Evolutionary conservation across 1,140 invertebrate genomes (phyloP), one percentile per base, ranked within the genome.

Genomic region (Ips typographus): DNA sequence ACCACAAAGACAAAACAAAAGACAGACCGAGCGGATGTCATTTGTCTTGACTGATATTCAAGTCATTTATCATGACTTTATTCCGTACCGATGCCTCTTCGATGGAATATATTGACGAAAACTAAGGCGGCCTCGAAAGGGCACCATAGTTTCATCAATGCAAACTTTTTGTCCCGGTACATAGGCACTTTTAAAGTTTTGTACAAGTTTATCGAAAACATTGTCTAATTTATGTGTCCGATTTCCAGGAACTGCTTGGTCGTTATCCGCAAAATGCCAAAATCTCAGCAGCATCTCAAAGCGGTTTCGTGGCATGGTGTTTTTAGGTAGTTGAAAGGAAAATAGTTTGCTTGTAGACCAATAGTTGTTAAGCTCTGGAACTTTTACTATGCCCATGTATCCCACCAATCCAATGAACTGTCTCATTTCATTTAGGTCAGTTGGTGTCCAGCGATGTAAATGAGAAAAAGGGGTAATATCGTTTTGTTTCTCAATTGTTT

Each of bases 131-230:
- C 78, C 75, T 68, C 74, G 71, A 62, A 71, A 80, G 49, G 74
- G 74, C 53, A 80, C 60, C 76, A 78, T 75, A n/a, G 74, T 73
- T 65, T 80, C 73, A 71, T 79, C 74, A 49, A 77, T 64, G 43
- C 53, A 75, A 63, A 72, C 75, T 71, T 56, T 75, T 66, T 75
- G 61, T 2, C 36, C 72, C 69, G 52, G 79, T 69, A 64, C 70
- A 52, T 53, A 67, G 7, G 41, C 40, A 4, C 75, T 71, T 47
- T 40, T 43, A 66, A 78, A 80, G 40, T 49, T 61, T 43, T 44
- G 37, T 8, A 62, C 49, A 22, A 71, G 56, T 36, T 37, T 43
- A 36, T 62, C 2, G 22, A 71, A 6, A 39, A 71, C n/a, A 3
- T 4, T 43, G 3, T 62, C 40, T 8, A 61, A 22, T 67, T 66